phyloP scores from a whole-genome alignment of 2,797 vertebrate species.

The Hirundo rustica region DNA sequence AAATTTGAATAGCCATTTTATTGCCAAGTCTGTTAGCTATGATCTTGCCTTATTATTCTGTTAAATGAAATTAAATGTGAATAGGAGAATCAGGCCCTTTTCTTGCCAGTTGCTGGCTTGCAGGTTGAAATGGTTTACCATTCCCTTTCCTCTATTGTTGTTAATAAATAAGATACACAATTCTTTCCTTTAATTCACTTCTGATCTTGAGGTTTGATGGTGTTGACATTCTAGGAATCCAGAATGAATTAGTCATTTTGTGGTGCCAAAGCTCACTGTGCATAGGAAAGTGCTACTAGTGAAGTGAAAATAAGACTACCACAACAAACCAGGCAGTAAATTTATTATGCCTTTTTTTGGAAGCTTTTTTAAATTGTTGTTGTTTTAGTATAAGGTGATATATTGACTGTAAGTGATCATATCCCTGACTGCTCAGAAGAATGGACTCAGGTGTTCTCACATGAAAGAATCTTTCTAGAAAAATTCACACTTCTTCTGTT shows the following conservation, averaged over 20 bases:
- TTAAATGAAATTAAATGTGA: slow-evolving; percentile 21
- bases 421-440: not conserved
- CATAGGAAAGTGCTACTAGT: not conserved
- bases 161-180: not conserved
- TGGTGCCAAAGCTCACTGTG: slow-evolving; percentile 2
- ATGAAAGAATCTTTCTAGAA: not conserved
- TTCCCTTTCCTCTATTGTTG: not conserved
- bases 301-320: not conserved
- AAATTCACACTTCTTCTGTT: not conserved
- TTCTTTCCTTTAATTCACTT: not conserved
- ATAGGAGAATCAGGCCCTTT: not conserved
- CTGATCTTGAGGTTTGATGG: not conserved
- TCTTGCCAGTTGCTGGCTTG: not conserved
- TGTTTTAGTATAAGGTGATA: not conserved
- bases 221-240: not conserved
- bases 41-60: not conserved
- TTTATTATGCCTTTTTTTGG: not conserved
- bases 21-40: slow-evolving; percentile 40
- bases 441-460: not conserved
- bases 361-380: not conserved
- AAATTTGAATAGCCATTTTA: slow-evolving; percentile 62
- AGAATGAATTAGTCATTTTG: slow-evolving; percentile 34
- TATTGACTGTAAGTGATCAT: not conserved
- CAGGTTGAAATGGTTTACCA: not conserved
- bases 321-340: not conserved